Percentiles rank a stretch among this genome's conserved stretches.
These are phyloP conservation scores for Micropterix aruncella DNA, from an alignment of 2,888 invertebrate genomes.

Conservation along the genomic window DNA sequence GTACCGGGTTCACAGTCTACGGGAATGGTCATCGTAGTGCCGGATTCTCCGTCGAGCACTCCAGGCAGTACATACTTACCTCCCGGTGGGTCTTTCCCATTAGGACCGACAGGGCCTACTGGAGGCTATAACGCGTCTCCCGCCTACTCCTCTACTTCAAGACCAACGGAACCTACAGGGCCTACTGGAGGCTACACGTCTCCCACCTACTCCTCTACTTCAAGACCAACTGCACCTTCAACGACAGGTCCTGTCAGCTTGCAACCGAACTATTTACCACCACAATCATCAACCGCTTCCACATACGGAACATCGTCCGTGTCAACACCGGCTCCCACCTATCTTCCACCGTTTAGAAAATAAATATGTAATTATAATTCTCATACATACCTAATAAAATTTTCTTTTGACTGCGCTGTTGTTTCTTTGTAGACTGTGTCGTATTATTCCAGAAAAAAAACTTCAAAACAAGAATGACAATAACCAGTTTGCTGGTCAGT, in stretches of 20 bases:
- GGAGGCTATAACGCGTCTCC: neutral
- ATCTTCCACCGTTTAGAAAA: slow-evolving; percentile 10
- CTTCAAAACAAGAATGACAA: too few species aligned
- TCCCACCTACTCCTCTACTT: neutral
- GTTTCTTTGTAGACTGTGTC: too few species aligned
- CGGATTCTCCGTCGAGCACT: neutral
- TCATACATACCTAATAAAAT: too few species aligned
- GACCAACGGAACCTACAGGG: neutral
- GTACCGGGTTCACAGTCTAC: slow-evolving; percentile 4
- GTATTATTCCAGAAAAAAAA: too few species aligned
- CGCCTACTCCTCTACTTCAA: neutral
- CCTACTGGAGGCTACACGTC: neutral
- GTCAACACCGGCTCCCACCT: slow-evolving; percentile 9
- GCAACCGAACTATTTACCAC: neutral
- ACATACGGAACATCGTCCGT: slow-evolving; percentile 1
- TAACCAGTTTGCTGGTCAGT: too few species aligned
- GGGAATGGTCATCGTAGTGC: slow-evolving; percentile 4
- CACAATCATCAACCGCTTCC: neutral
- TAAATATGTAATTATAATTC: too few species aligned
- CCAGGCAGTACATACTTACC: slow-evolving; percentile 4
- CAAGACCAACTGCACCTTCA: neutral
- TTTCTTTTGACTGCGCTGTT: too few species aligned
- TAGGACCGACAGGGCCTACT: neutral
- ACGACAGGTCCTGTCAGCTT: neutral
- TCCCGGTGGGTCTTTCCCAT: neutral